Base-by-base conservation (phyloP, 2,888 invertebrate genomes). In the Odontomyia ornata region DNA sequence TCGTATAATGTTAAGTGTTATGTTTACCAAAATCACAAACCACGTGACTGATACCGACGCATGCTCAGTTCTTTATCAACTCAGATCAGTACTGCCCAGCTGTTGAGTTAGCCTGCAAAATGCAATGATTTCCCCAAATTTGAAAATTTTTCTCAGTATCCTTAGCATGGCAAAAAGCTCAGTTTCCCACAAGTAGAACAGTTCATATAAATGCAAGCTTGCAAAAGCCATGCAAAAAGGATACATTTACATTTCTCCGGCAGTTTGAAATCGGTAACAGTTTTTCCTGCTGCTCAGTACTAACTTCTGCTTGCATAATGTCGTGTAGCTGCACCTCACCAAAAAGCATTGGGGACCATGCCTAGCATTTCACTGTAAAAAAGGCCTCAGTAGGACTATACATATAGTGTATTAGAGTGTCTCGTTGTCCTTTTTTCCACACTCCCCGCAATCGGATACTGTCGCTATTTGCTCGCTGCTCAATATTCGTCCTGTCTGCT, bases 381-480 rank as follows among this genome's bases (percentile, higher is more conserved):
- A 4, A 9, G 4, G 52, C 18, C 18, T 15, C 52, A 9, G 4
- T 18, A 18, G 13, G 15, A 52, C 15, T 52, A 15, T 36, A 15
- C 52, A 52, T 36, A 36, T 36, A 57, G 36, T 73, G 73, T 57
- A 57, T 57, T 57, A 36, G 73, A 30, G 43, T 60, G 18, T 73
- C 57, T 9, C 57, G 73, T 73, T 73, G 60, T 73, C 73, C 73
- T 57, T 73, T 73, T 73, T 60, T 72, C 47, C 27, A 15, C 21
- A 36, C 30, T 36, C 46, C 69, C 27, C 28, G 15, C 15, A 52
- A 13, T 52, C 7, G 18, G 13, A 9, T 9, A 18, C n/a, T 52
- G 15, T 52, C 25, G 60, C 60, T 60, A 25, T 60, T 60, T 60
- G 60, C 15, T 60, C 60, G 3, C 11, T 21, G 23, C 5, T 25